A percentile compares a stretch with the other conserved stretches of the same genome.
phyloP scores from a whole-genome alignment of 2,888 invertebrate species.

The Rhaphigaster nebulosa region DNA sequence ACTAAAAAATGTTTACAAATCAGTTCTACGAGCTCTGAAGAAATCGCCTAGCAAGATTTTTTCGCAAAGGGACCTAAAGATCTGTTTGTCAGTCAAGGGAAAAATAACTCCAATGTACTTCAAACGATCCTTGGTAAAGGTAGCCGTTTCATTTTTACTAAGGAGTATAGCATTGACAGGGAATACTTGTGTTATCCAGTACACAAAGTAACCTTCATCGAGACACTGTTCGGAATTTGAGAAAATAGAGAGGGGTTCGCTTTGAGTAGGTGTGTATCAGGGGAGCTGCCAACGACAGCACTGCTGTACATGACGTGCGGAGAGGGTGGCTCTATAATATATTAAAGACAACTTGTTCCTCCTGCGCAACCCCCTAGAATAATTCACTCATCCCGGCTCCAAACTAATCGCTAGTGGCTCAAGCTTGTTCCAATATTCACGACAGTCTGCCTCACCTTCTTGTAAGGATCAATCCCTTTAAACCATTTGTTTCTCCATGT shows the following conservation, averaged over 20 bases:
- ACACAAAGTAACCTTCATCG: slow-evolving; percentile 26
- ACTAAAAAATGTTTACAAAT: neutral
- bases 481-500: neutral
- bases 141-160: neutral
- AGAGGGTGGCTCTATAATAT: slow-evolving; percentile 57
- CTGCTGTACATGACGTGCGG: slow-evolving; percentile 55
- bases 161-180: slow-evolving; percentile 36
- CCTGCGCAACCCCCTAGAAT: slow-evolving; percentile 51
- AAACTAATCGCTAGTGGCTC: slow-evolving; percentile 48
- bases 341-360: slow-evolving; percentile 58
- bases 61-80: neutral
- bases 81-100: neutral
- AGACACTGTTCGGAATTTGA: slow-evolving; percentile 38
- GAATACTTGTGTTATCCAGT: neutral
- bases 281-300: slow-evolving; percentile 46
- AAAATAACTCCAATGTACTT: neutral
- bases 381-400: slow-evolving; percentile 37
- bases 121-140: neutral
- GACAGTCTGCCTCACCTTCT: neutral
- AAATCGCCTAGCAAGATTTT: neutral
- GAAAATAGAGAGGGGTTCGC: slow-evolving; percentile 42
- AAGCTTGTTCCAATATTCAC: slow-evolving; percentile 28
- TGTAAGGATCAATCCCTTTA: slow-evolving; percentile 43
- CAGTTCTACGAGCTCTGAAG: neutral
- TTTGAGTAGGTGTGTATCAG: slow-evolving; percentile 18